Evolutionary conservation across 2,888 invertebrate species (phyloP).

Genomic region (Drosophila atripex): DNA sequence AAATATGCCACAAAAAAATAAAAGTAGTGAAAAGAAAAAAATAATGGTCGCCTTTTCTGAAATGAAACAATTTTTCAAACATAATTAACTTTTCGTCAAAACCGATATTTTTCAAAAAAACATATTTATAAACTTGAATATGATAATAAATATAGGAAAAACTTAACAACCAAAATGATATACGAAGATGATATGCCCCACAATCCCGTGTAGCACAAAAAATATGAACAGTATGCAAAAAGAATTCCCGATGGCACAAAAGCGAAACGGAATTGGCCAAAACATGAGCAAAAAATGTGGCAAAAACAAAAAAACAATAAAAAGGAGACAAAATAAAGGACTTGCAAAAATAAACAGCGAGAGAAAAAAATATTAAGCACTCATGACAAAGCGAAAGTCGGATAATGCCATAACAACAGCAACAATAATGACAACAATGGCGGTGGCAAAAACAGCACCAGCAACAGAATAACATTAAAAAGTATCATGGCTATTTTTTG

Average conservation of each 20-base stretch:
- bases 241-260: conserved; percentile 37
- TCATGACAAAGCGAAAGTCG: conserved; percentile 62
- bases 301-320: not conserved
- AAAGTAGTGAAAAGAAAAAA: too few relatives aligned
- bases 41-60: too few relatives aligned
- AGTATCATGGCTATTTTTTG: conserved; percentile 29
- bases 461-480: conserved; percentile 34
- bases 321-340: conserved; percentile 11
- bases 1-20: too few relatives aligned
- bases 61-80: too few relatives aligned
- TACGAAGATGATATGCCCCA: not conserved
- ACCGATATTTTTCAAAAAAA: too few relatives aligned
- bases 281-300: not conserved
- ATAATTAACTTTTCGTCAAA: too few relatives aligned
- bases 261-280: conserved; percentile 16
- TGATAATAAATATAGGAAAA: not conserved
- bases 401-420: conserved; percentile 56
- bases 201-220: not conserved
- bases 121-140: too few relatives aligned
- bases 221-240: conserved; percentile 12
- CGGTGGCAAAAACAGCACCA: conserved; percentile 25
- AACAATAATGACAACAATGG: conserved; percentile 31
- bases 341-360: conserved; percentile 9
- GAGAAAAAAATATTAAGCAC: conserved; percentile 40
- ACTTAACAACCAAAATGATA: not conserved